phyloP scores from a whole-genome alignment of 2,113 vertebrate species.

The Neotoma lepida region DNA sequence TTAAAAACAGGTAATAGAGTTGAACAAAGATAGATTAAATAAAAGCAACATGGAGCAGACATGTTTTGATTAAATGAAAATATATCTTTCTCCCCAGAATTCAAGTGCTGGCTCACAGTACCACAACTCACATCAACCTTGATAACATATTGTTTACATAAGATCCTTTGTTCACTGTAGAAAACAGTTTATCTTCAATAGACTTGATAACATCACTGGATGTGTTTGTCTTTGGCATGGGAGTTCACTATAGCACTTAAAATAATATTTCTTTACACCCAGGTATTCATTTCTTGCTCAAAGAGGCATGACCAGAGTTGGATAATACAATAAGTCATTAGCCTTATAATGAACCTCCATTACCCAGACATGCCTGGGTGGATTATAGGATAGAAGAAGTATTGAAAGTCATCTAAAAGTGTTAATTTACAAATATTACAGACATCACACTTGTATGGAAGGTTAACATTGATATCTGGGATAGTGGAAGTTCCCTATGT shows the following conservation, averaged over 20 bases:
- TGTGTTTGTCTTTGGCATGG: not conserved
- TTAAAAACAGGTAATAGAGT: not conserved
- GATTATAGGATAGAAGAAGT: not conserved
- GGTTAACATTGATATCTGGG: not conserved
- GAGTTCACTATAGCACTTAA: not conserved
- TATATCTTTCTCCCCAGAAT: too few relatives aligned
- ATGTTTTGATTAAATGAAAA: not conserved
- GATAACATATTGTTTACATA: not conserved
- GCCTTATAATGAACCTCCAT: not conserved
- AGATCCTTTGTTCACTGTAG: not conserved
- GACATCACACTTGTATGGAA: not conserved
- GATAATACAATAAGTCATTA: fast-evolving
- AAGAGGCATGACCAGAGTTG: not conserved
- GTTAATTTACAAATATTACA: not conserved
- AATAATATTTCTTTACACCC: not conserved
- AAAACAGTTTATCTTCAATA: not conserved
- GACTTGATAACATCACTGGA: not conserved
- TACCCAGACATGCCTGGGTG: not conserved
- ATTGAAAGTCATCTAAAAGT: not conserved
- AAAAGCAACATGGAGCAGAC: not conserved
- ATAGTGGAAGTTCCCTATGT: not conserved
- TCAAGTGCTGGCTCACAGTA: not conserved
- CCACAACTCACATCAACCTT: not conserved
- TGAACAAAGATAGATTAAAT: not conserved
- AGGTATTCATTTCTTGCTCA: not conserved